Percentiles rank a stretch among this genome's conserved stretches.
phyloP scores from a whole-genome alignment of 1,140 invertebrate species.

The Lamellibrachia luymesi region DNA sequence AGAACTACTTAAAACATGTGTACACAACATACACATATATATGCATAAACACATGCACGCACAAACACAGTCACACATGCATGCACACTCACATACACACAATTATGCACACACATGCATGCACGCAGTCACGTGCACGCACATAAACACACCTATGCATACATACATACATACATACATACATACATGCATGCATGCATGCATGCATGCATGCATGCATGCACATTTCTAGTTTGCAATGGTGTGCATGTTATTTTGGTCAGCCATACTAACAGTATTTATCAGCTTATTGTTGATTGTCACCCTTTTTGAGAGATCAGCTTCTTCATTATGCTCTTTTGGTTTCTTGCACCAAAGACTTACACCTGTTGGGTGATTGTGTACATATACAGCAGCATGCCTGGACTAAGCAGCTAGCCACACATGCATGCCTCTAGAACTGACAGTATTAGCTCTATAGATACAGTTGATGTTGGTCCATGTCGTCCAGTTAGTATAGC shows the following conservation, averaged over 20 bases:
- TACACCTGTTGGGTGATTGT: not conserved
- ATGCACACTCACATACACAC: not conserved
- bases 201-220: not conserved
- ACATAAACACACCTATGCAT: not conserved
- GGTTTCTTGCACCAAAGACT: not conserved
- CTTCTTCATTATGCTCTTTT: not conserved
- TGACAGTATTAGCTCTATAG: not conserved
- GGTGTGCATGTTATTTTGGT: not conserved
- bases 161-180: constrained; percentile 8
- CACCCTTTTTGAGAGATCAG: not conserved
- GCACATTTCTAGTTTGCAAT: not conserved
- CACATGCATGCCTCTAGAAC: not conserved
- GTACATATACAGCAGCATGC: not conserved
- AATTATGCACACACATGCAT: not conserved
- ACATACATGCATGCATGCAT: not conserved
- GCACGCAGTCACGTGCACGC: not conserved
- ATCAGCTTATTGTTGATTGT: not conserved
- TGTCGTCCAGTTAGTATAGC: not conserved
- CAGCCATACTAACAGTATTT: not conserved
- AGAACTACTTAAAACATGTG: not conserved
- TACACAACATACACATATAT: not conserved
- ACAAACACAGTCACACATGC: not conserved
- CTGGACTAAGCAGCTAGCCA: not conserved
- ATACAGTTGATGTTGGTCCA: not conserved
- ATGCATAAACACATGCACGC: not conserved